Evolutionary conservation across 2,797 vertebrate species (phyloP).

Genomic region (Pyrocephalus nanus): DNA sequence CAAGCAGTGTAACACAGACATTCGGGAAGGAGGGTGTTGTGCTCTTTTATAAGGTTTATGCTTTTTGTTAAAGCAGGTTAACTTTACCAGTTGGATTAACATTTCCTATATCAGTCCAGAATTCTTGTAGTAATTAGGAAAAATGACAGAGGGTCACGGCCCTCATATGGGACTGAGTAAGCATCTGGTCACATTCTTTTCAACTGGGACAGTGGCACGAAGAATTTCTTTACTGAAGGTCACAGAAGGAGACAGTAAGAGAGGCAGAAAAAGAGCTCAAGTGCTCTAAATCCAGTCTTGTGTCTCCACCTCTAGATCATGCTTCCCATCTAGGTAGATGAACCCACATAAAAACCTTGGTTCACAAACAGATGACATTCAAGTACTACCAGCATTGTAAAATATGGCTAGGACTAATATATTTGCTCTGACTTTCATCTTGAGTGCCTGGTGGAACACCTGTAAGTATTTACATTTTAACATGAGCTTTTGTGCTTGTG

Average conservation of each 20-base stretch:
- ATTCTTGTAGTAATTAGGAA: slow-evolving; percentile 21
- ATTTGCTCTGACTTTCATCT: slow-evolving; percentile 67
- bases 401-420: slow-evolving; percentile 17
- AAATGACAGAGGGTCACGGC: background rate
- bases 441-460: slow-evolving; percentile 65
- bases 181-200: background rate
- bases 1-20: background rate
- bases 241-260: background rate
- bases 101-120: background rate
- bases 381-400: slow-evolving; percentile 30
- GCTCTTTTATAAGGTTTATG: background rate
- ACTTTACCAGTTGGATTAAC: background rate
- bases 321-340: slow-evolving; percentile 39
- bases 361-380: slow-evolving; percentile 45
- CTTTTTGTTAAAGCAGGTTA: slow-evolving; percentile 4
- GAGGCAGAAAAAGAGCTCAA: slow-evolving; percentile 6
- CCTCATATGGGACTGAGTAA: background rate
- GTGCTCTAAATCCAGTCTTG: background rate
- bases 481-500: slow-evolving; percentile 62
- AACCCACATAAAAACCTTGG: slow-evolving; percentile 14
- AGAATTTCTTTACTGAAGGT: slow-evolving; percentile 26
- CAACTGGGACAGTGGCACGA: background rate
- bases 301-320: slow-evolving; percentile 12
- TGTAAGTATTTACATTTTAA: slow-evolving; percentile 70
- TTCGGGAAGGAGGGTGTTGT: background rate